phyloP scores from a whole-genome alignment of 2,113 vertebrate species.

The Bujurquina vittata region DNA sequence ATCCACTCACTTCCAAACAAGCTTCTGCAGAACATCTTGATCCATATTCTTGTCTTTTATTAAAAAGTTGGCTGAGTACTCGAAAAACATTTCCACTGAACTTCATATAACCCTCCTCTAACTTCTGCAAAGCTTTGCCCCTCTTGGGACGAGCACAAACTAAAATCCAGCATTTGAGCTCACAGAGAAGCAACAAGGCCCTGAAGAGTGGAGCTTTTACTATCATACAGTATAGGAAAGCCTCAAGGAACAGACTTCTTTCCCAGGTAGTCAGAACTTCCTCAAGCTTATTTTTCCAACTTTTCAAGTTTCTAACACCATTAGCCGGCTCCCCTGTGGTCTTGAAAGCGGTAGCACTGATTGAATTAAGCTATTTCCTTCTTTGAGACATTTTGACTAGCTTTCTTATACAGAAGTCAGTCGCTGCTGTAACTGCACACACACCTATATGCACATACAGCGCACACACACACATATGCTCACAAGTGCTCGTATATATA shows the following conservation, averaged over 20 bases:
- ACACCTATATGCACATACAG: slow-evolving; percentile 1
- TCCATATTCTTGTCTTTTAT: slow-evolving; percentile 71
- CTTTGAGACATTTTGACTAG: slow-evolving; percentile 69
- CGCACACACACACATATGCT: not conserved
- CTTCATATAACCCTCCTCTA: slow-evolving; percentile 79
- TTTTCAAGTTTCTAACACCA: slow-evolving; percentile 73
- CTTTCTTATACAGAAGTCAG: slow-evolving; percentile 51
- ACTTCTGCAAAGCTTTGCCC: slow-evolving; percentile 76
- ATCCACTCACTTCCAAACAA: slow-evolving; percentile 64
- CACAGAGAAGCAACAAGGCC: slow-evolving; percentile 80
- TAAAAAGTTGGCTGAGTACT: slow-evolving; percentile 73
- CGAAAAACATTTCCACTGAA: slow-evolving; percentile 72
- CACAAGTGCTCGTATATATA: not conserved
- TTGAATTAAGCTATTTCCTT: slow-evolving; percentile 75
- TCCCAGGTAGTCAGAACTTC: slow-evolving; percentile 78
- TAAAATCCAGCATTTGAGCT: slow-evolving; percentile 80
- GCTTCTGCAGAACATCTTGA: slow-evolving; percentile 69
- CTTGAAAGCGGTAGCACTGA: slow-evolving; percentile 62
- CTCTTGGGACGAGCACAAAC: slow-evolving; percentile 79
- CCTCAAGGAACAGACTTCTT: slow-evolving; percentile 76
- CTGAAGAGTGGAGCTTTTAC: slow-evolving; percentile 77
- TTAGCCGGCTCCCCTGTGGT: slow-evolving; percentile 69
- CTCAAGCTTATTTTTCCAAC: slow-evolving; percentile 72
- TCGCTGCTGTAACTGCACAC: slow-evolving; percentile 16
- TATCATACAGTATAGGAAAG: slow-evolving; percentile 73